Base-by-base conservation (phyloP, 1,140 invertebrate genomes). In the Babylonia areolata region DNA sequence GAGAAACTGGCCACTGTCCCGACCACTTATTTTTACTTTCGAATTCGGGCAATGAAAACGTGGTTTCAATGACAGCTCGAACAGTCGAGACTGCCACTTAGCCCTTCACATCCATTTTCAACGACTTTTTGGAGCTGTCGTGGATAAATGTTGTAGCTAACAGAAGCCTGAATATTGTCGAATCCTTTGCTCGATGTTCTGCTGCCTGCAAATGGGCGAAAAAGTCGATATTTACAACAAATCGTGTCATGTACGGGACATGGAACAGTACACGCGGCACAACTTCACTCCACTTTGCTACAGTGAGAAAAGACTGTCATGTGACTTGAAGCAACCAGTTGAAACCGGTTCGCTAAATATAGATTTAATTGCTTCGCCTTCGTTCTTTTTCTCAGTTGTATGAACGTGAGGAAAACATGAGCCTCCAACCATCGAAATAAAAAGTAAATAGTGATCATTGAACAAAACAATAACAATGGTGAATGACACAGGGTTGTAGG, bases 11-110 rank as follows among this genome's bases (percentile, higher is more conserved):
- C 12, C 58, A 64, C 58, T 6, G 58, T 64, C 58, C 31, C n/a
- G 11, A 37, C 12, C 2, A 35, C 35, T 33, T 37, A 35, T 0
- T 73, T 69, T 12, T 73, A 35, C 35, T 73, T 35, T 35, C 31
- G 35, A 73, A 73, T 35, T 20, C 31, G 2, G 11, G 12, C 71
- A 73, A 33, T 35, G 28, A 6, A 28, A 12, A 69, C 15, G 5
- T 28, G n/a, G 40, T 77, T 77, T 40, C 75, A 77, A 77, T 77
- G 75, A 77, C 75, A 77, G 75, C 75, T 73, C 75, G 75, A 40
- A n/a, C 3, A 77, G 20, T 77, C 75, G 75, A 40, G 37, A 37
- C 75, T 77, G 75, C 75, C 75, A 77, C 75, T 77, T 23, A 77
- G 75, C 75, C 75, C 37, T 42, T 40, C 37, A 77, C 75, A 77